These are phyloP conservation scores for Dunckerocampus dactyliophorus DNA, from an alignment of 2,113 vertebrate genomes.

Conservation along the genomic window DNA sequence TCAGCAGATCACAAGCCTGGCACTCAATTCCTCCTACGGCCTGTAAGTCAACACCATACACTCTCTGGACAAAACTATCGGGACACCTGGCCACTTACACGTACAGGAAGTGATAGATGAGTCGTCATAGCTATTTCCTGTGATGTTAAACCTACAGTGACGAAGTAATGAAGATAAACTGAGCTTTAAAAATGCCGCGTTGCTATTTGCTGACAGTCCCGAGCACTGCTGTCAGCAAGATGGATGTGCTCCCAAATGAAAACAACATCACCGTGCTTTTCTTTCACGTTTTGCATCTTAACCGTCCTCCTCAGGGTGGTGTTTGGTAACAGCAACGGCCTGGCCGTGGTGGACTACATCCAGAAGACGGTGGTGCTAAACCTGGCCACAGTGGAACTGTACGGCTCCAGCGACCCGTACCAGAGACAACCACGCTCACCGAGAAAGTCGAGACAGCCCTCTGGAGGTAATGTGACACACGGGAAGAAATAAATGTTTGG, in stretches of 20 bases:
- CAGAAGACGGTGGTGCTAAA: conserved; percentile 95
- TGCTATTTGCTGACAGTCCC: no score
- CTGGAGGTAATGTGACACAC: conserved; percentile 80
- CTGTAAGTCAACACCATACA: conserved; percentile 77
- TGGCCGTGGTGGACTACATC: conserved; percentile 95
- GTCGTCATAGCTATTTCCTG: no score
- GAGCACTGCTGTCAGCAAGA: no score
- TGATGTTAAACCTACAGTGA: no score
- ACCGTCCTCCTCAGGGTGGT: conserved; percentile 68
- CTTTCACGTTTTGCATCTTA: not conserved
- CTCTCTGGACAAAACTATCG: no score
- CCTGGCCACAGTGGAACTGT: conserved; percentile 88
- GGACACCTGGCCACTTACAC: no score
- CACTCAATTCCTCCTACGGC: conserved; percentile 90
- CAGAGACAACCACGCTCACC: conserved; percentile 95
- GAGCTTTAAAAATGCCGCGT: no score
- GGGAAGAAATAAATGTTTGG: no score
- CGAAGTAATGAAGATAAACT: no score
- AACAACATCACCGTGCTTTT: not conserved
- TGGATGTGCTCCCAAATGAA: no score
- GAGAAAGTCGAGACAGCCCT: conserved; percentile 90
- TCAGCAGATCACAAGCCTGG: conserved; percentile 94
- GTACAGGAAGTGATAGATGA: no score
- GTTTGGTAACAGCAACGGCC: conserved; percentile 96
- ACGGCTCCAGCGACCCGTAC: conserved; percentile 92